phyloP scores from a whole-genome alignment of 2,113 vertebrate species.

The Neopipo cinnamomea region DNA sequence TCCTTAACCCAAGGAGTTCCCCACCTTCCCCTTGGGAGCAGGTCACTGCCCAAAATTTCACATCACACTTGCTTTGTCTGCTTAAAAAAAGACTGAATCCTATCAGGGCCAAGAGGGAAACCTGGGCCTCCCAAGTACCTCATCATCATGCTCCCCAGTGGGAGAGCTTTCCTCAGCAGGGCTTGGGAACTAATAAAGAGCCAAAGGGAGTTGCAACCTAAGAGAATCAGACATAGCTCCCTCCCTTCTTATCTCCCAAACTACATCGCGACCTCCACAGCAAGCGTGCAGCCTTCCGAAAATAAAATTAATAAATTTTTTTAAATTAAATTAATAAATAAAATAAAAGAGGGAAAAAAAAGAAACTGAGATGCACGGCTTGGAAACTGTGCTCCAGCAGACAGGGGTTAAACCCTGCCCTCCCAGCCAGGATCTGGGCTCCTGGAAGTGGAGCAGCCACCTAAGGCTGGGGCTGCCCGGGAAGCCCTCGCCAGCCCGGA shows the following conservation, averaged over 20 bases:
- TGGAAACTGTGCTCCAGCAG: background rate
- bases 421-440: background rate
- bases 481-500: background rate
- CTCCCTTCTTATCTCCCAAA: background rate
- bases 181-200: background rate
- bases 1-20: background rate
- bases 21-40: background rate
- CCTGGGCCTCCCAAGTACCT: background rate
- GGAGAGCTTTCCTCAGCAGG: background rate
- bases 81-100: background rate
- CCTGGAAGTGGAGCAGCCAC: background rate
- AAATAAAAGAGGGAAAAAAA: background rate
- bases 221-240: background rate
- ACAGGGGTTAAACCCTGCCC: background rate
- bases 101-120: background rate
- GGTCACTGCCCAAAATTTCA: background rate
- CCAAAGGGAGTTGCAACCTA: background rate
- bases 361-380: rapidly evolving
- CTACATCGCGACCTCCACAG: background rate
- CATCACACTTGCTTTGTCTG: background rate
- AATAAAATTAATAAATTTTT: background rate
- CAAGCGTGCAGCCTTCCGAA: rapidly evolving
- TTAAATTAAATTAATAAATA: no score
- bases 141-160: background rate
- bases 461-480: background rate